Conservation (phyloP, 2,797 vertebrate genomes). For the Selene dorsalis region DNA sequence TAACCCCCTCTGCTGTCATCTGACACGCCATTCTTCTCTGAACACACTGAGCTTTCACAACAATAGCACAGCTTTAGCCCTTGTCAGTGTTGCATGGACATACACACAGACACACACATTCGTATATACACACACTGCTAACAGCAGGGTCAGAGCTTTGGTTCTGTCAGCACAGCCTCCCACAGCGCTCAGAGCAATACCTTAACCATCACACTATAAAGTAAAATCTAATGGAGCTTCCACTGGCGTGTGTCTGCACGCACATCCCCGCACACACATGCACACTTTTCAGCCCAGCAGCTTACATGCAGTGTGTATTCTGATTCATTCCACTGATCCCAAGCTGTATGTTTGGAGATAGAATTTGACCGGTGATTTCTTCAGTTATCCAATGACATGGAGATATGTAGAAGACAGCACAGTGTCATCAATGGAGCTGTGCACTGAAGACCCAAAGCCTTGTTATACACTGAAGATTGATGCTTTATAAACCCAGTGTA, state of each 20-base stretch:
- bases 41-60: conserved; percentile 70
- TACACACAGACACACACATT: conserved; percentile 20
- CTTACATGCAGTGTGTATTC: conserved; percentile 49
- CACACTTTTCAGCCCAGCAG: conserved; percentile 37
- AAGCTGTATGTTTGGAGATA: conserved; percentile 41
- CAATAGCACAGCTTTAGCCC: conserved; percentile 73
- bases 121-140: conserved; percentile 28
- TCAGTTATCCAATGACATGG: conserved; percentile 49
- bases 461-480: conserved; percentile 61
- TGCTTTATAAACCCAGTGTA: conserved; percentile 45
- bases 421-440: conserved; percentile 40
- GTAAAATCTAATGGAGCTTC: conserved; percentile 63
- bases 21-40: conserved; percentile 81
- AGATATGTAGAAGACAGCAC: conserved; percentile 40
- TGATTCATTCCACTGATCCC: conserved; percentile 56
- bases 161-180: conserved; percentile 71
- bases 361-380: conserved; percentile 49
- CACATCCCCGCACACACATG: conserved; percentile 23
- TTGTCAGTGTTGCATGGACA: conserved; percentile 53
- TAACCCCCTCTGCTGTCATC: conserved; percentile 79
- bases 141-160: conserved; percentile 72
- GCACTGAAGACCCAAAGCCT: conserved; percentile 45
- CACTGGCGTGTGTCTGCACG: conserved; percentile 5
- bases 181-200: conserved; percentile 69
- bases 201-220: conserved; percentile 69